Percentiles rank a stretch among this genome's conserved stretches.
Evolutionary conservation across 2,797 vertebrate species (phyloP).

Genomic region (Helicolenus hilgendorfi): DNA sequence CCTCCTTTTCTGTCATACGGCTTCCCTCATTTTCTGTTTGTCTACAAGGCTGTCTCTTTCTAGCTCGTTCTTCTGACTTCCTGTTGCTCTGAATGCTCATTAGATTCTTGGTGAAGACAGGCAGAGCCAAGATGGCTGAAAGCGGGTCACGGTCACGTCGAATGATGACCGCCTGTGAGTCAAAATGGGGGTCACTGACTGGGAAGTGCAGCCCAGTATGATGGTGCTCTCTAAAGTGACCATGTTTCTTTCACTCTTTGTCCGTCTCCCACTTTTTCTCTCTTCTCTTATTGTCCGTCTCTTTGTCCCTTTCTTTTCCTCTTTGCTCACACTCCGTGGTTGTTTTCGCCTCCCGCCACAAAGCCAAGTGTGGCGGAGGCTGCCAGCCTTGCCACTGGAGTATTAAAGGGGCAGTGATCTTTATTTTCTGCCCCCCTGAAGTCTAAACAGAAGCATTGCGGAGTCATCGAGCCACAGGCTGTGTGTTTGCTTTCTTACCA

Average conservation of each 20-base stretch:
- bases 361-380: slow-evolving; percentile 19
- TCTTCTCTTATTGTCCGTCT: not conserved
- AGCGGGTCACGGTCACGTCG: not conserved
- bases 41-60: not conserved
- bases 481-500: slow-evolving; percentile 28
- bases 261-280: not conserved
- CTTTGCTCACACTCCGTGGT: not conserved
- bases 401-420: slow-evolving; percentile 52
- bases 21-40: not conserved
- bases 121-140: slow-evolving; percentile 52
- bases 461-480: slow-evolving; percentile 19
- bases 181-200: slow-evolving; percentile 34
- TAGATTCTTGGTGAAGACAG: slow-evolving; percentile 33
- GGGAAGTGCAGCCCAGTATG: not conserved
- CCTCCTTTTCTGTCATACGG: not conserved
- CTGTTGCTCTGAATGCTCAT: slow-evolving; percentile 45
- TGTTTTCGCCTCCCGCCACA: not conserved
- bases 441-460: slow-evolving; percentile 19
- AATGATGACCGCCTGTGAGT: slow-evolving; percentile 12
- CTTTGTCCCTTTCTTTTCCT: slow-evolving; percentile 6
- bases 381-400: slow-evolving; percentile 20
- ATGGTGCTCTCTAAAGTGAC: not conserved
- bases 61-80: not conserved
- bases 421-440: slow-evolving; percentile 21
- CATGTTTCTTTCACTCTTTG: not conserved